Evolutionary conservation across 92 coral and sea anemone species (phyloP).

Genomic region (Galaxea fascicularis): DNA sequence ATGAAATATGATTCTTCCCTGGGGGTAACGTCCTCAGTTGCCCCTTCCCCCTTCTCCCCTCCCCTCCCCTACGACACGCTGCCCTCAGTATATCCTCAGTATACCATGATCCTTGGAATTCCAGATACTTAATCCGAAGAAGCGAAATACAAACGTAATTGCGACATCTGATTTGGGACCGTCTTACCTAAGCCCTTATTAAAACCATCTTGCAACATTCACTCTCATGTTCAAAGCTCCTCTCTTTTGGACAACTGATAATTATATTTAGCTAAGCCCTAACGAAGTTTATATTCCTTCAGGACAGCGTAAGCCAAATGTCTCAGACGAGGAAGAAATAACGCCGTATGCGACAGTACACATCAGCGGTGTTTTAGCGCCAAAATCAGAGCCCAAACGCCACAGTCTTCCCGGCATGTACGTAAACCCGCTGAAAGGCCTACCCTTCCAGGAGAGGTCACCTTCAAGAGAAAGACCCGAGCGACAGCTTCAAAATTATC

Average conservation of each 20-base stretch:
- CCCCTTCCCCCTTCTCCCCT: no score
- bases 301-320: slow-evolving; percentile 17
- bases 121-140: no score
- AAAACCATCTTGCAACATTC: neutral
- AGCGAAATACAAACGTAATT: no score
- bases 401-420: slow-evolving; percentile 21
- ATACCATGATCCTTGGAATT: no score
- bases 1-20: no score
- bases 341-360: slow-evolving; percentile 22
- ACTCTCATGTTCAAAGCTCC: neutral
- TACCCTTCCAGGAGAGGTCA: neutral
- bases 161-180: no score
- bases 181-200: no score
- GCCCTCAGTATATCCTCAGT: no score
- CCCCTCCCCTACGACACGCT: no score
- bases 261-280: neutral
- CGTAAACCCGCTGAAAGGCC: slow-evolving; percentile 24
- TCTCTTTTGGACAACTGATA: no score
- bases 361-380: slow-evolving; percentile 10
- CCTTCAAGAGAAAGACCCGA: neutral
- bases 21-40: no score
- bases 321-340: slow-evolving; percentile 5
- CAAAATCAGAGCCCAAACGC: neutral
- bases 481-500: neutral
- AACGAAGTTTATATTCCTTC: neutral